phyloP scores from a whole-genome alignment of 2,797 vertebrate genomes.

The Anolis apletophallus region DNA sequence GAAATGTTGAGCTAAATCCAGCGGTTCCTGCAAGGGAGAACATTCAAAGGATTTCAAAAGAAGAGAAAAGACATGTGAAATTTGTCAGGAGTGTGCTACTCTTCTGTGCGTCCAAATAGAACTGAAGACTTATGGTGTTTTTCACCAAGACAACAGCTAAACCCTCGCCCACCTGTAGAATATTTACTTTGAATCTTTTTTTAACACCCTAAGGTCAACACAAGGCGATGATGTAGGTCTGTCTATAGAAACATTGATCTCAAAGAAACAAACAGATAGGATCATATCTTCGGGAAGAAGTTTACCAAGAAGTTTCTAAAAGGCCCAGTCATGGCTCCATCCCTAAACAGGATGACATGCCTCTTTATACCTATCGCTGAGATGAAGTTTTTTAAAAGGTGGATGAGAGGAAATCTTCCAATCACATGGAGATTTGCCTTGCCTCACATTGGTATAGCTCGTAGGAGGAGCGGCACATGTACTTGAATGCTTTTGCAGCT shows the following conservation, averaged over 20 bases:
- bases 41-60: background rate
- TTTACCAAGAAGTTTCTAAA: background rate
- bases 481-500: background rate
- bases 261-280: background rate
- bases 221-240: background rate
- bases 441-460: background rate
- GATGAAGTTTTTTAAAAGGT: background rate
- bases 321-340: background rate
- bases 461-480: background rate
- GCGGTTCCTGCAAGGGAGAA: background rate
- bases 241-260: background rate
- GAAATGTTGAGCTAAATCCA: background rate
- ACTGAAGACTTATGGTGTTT: background rate
- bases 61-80: conserved; percentile 7
- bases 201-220: background rate
- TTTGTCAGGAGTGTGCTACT: background rate
- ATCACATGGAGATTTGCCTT: background rate
- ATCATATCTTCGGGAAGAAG: background rate
- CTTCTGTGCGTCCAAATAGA: background rate
- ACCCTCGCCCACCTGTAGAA: background rate
- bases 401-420: background rate
- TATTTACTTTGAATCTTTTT: too few species aligned
- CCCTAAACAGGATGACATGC: too few species aligned
- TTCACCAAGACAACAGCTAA: background rate
- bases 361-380: background rate